Evolutionary conservation across 2,113 vertebrate genomes (phyloP).

Genomic region (Galbula dea): DNA sequence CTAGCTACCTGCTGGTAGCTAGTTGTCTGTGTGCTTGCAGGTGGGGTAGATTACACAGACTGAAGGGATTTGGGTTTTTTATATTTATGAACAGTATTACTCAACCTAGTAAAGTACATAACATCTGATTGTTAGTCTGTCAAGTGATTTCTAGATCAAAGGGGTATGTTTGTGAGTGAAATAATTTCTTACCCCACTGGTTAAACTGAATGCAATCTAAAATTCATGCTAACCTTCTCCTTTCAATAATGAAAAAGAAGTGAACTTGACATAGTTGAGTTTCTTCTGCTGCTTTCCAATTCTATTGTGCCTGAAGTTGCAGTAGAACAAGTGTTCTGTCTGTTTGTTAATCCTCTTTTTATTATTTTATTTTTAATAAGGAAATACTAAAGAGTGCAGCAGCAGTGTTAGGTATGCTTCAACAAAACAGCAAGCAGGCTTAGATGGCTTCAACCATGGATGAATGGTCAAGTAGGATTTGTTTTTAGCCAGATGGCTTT

Average conservation of each 20-base stretch:
- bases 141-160: not conserved
- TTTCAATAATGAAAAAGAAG: not conserved
- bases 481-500: not conserved
- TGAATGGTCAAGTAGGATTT: not conserved
- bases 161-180: not conserved
- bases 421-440: not conserved
- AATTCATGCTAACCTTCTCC: not conserved
- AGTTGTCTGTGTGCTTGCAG: not conserved
- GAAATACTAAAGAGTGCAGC: not conserved
- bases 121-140: not conserved
- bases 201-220: not conserved
- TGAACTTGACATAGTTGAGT: not conserved
- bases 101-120: no score
- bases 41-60: rapidly evolving
- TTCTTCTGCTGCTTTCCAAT: not conserved
- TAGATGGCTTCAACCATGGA: not conserved
- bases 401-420: not conserved
- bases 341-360: not conserved
- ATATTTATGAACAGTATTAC: not conserved
- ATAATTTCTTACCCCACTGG: not conserved
- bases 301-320: not conserved
- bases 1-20: not conserved
- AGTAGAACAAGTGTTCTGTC: not conserved
- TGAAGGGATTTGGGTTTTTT: not conserved
- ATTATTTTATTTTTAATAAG: not conserved